Evolutionary conservation across 2,113 vertebrate genomes (phyloP).

Genomic region (Nothoprocta perdicaria): DNA sequence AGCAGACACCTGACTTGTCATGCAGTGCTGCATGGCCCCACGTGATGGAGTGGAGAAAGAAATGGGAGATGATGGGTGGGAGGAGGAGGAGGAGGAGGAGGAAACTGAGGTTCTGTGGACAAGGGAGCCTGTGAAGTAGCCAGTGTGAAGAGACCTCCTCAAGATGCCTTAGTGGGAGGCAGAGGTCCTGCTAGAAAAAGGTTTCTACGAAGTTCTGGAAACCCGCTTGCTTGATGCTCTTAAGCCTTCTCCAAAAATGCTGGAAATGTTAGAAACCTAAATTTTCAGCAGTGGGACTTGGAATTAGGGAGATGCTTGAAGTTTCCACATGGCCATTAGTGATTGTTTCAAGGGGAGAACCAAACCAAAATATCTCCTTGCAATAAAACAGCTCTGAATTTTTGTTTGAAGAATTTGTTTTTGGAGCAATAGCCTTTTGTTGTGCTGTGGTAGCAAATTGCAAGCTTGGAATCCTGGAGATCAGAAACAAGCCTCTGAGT

Average conservation of each 20-base stretch:
- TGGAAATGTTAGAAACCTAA: background rate
- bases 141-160: background rate
- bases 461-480: background rate
- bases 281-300: background rate
- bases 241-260: background rate
- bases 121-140: background rate
- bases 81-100: background rate
- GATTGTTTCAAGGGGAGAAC: background rate
- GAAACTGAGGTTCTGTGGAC: background rate
- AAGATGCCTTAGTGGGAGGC: background rate
- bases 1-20: background rate
- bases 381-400: background rate
- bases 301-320: background rate
- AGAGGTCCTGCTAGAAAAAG: background rate
- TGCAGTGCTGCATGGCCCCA: background rate
- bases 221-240: background rate
- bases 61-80: background rate
- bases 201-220: background rate
- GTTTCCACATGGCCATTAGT: background rate
- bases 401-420: conserved; percentile 3
- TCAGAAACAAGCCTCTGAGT: conserved; percentile 14
- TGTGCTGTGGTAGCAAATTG: conserved; percentile 1
- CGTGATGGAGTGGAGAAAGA: background rate
- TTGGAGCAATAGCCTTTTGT: background rate
- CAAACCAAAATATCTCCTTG: background rate